phyloP scores from a whole-genome alignment of 2,888 invertebrate genomes.

The Autographa gamma region DNA sequence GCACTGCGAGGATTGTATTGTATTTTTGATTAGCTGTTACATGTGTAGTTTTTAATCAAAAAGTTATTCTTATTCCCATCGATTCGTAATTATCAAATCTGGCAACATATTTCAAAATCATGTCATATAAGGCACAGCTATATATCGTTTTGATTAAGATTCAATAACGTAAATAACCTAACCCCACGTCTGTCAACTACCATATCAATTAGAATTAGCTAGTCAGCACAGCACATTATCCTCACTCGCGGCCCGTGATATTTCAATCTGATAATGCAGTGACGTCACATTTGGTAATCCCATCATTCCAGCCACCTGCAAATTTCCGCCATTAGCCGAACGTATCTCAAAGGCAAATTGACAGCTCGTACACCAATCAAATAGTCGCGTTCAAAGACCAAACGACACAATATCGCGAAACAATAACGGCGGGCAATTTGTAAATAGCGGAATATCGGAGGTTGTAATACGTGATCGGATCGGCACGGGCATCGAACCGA shows the following conservation, averaged over 20 bases:
- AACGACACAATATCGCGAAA: slow-evolving; percentile 54
- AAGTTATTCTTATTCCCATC: neutral
- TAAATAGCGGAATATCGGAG: slow-evolving; percentile 57
- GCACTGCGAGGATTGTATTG: slow-evolving; percentile 44
- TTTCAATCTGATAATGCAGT: slow-evolving; percentile 10
- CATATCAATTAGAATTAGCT: neutral
- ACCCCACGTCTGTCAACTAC: neutral
- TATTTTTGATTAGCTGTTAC: slow-evolving; percentile 42
- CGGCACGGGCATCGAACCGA: slow-evolving; percentile 59
- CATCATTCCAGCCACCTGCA: slow-evolving; percentile 4
- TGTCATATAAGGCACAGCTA: neutral
- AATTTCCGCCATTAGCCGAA: slow-evolving; percentile 10
- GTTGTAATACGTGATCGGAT: slow-evolving; percentile 59
- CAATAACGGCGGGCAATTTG: slow-evolving; percentile 59
- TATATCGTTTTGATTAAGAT: too few relatives aligned
- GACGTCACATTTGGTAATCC: slow-evolving; percentile 5
- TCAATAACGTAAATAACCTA: neutral
- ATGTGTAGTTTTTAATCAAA: neutral
- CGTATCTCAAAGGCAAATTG: slow-evolving; percentile 25
- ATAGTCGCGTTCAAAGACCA: slow-evolving; percentile 40
- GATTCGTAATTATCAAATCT: neutral
- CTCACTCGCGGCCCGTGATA: neutral
- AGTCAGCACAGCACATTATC: neutral
- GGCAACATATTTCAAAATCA: neutral
- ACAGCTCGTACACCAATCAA: slow-evolving; percentile 37